A percentile compares a stretch with the other conserved stretches of the same genome.
phyloP scores from a whole-genome alignment of 1,140 invertebrate species.

The Drosophila rufa region DNA sequence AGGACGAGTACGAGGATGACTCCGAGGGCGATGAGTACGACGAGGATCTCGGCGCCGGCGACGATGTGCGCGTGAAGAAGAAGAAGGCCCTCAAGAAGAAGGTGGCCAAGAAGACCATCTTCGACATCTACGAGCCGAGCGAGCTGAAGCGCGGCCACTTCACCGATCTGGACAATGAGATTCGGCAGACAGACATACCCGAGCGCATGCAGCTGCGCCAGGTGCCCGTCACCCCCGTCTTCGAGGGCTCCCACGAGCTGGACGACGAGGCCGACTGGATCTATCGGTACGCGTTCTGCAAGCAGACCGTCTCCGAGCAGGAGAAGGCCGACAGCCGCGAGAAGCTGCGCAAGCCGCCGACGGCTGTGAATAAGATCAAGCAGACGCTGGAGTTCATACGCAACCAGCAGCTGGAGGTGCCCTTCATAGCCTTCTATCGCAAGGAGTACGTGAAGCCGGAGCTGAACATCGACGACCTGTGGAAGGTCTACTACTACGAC shows the following conservation, averaged over 20 bases:
- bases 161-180: slow-evolving; percentile 97
- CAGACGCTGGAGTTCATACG: slow-evolving; percentile 98
- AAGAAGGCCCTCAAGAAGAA: slow-evolving; percentile 93
- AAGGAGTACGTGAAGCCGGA: slow-evolving; percentile 99
- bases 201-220: slow-evolving; percentile 96
- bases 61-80: slow-evolving; percentile 86
- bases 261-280: slow-evolving; percentile 99
- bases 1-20: slow-evolving; percentile 94
- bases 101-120: slow-evolving; percentile 94
- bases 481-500: slow-evolving; percentile 98
- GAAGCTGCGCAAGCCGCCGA: slow-evolving; percentile 83
- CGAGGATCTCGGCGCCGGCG: slow-evolving; percentile 88
- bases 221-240: slow-evolving; percentile 93
- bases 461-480: slow-evolving; percentile 97
- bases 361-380: slow-evolving; percentile 93
- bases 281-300: slow-evolving; percentile 96
- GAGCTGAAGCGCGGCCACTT: slow-evolving; percentile 98
- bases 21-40: slow-evolving; percentile 92
- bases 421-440: slow-evolving; percentile 99
- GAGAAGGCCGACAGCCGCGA: slow-evolving; percentile 86
- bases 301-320: slow-evolving; percentile 92
- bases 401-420: slow-evolving; percentile 97
- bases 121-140: slow-evolving; percentile 98
- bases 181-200: slow-evolving; percentile 94
- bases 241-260: slow-evolving; percentile 94